Conservation (phyloP, 2,888 invertebrate genomes). For the Dryococelus australis region DNA sequence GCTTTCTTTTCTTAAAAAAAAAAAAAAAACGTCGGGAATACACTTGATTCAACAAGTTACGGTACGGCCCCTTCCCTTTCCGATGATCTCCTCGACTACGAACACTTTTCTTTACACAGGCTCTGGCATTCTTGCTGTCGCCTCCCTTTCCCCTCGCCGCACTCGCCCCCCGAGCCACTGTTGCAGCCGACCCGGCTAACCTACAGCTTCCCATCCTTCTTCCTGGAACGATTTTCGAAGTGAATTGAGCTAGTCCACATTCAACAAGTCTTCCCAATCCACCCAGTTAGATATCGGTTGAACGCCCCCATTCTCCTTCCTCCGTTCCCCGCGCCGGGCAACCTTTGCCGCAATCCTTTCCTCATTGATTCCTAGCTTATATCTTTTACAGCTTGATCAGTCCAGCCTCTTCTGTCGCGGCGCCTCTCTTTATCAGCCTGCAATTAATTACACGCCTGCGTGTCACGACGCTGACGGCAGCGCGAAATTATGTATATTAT, state of each 20-base stretch:
- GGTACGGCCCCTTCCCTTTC: conserved; percentile 1
- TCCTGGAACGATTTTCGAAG: conserved; percentile 43
- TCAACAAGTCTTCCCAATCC: conserved; percentile 44
- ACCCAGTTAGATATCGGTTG: conserved; percentile 39
- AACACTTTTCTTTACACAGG: conserved; percentile 16
- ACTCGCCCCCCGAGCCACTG: neutral
- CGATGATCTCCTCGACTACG: neutral
- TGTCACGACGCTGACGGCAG: too few relatives aligned
- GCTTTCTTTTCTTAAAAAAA: neutral
- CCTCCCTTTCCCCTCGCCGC: neutral
- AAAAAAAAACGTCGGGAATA: neutral
- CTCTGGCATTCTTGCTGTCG: neutral
- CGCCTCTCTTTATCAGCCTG: neutral
- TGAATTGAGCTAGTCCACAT: conserved; percentile 42
- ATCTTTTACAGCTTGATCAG: neutral
- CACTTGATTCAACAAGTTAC: conserved; percentile 16
- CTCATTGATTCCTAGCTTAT: too few relatives aligned
- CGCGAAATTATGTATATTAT: too few relatives aligned
- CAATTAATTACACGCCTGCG: too few relatives aligned
- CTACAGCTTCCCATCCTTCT: conserved; percentile 27
- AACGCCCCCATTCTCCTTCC: conserved; percentile 24
- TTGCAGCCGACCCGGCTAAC: conserved; percentile 7
- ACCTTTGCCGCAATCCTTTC: too few relatives aligned
- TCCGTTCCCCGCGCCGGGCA: neutral
- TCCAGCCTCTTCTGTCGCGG: neutral